These are phyloP conservation scores for Tetheella fluctuosa DNA, from an alignment of 2,888 invertebrate genomes.

Conservation along the genomic window DNA sequence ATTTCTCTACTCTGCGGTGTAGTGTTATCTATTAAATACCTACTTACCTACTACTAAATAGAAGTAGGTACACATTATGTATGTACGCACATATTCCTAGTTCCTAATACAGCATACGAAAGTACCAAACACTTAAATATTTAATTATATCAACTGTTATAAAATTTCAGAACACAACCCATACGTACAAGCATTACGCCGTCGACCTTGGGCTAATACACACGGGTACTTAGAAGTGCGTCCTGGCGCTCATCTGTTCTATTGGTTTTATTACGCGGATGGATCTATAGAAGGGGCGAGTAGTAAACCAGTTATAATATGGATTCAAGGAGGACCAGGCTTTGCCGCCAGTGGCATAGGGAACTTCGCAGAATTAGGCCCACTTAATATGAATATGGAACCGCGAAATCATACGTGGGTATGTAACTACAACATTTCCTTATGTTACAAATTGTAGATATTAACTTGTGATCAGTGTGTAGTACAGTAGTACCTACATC, in stretches of 20 bases:
- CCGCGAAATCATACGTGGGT: conserved; percentile 91
- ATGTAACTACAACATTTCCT: conserved; percentile 29
- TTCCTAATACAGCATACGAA: no score
- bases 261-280: conserved; percentile 94
- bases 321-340: conserved; percentile 96
- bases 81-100: no score
- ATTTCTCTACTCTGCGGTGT: no score
- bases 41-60: no score
- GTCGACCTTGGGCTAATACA: conserved; percentile 67
- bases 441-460: no score
- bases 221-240: conserved; percentile 91
- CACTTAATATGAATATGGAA: conserved; percentile 86
- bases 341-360: conserved; percentile 93
- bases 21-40: no score
- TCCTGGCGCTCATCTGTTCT: conserved; percentile 90
- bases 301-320: conserved; percentile 89
- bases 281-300: conserved; percentile 82
- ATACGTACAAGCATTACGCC: conserved; percentile 52
- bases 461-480: no score
- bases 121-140: no score
- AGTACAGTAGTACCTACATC: no score
- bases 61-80: no score
- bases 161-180: conserved; percentile 45
- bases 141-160: no score
- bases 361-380: conserved; percentile 94